These are phyloP conservation scores for Stenotaenia linearis DNA, from an alignment of 2,888 invertebrate genomes.

Conservation along the genomic window DNA sequence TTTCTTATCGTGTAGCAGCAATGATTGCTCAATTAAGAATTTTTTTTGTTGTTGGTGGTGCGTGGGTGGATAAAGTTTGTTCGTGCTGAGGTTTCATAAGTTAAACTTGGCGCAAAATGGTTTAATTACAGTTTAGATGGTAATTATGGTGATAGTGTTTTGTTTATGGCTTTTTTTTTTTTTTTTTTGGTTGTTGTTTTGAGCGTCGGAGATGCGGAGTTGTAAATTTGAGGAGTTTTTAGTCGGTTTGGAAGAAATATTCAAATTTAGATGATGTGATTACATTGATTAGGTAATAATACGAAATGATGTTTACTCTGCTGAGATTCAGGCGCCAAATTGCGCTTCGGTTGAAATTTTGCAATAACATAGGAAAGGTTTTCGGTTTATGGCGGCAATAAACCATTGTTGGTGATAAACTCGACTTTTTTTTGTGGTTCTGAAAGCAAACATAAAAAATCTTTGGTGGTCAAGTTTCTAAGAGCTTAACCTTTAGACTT, in stretches of 20 bases:
- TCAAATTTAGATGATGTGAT: neutral
- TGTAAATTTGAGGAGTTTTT: neutral
- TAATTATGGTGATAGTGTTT: neutral
- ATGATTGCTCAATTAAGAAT: conserved; percentile 22
- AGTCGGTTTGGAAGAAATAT: neutral
- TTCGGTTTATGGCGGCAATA: neutral
- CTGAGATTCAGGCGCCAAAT: neutral
- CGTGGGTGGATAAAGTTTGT: neutral
- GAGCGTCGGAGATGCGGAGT: neutral
- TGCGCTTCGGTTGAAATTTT: neutral
- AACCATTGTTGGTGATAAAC: neutral
- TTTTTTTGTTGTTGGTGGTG: conserved; percentile 3
- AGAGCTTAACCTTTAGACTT: no score
- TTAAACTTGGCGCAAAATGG: neutral
- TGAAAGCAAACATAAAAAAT: no score
- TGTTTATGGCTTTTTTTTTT: neutral
- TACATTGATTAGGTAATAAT: neutral
- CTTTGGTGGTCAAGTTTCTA: no score
- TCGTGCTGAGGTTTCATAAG: conserved; percentile 3
- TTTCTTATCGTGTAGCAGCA: neutral
- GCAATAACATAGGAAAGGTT: neutral
- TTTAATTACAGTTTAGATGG: conserved; percentile 12
- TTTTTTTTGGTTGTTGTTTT: neutral
- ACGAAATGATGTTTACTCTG: neutral
- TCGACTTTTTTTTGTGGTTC: neutral